Evolutionary conservation across 1,140 invertebrate genomes (phyloP), one percentile per base, ranked within the genome.

Genomic region (Diachasmimorpha longicaudata): DNA sequence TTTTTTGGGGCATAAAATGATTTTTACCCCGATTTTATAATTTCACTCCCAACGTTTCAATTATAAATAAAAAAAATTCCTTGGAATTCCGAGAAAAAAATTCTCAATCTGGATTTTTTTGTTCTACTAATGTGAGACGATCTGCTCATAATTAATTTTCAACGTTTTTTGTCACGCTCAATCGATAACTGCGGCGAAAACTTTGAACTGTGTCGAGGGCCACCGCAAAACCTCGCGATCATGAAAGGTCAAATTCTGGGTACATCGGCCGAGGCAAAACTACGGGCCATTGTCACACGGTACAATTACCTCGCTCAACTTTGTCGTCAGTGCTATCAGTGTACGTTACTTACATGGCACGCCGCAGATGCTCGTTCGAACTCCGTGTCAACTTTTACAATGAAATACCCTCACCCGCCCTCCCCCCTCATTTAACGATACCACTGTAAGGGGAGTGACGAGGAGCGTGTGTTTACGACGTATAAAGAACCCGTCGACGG

Each of bases 401-500:
- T 52, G 48, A 19, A n/a, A 52, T 52, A 16, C 23, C 23, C 23
- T 19, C 23, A n/a, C n/a, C n/a, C n/a, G n/a, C 58, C 19, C 58
- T 11, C 58, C 13, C 14, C 48, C 48, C 16, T 52, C n/a, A 16
- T n/a, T 52, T 52, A 9, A 52, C 16, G n/a, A 52, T 16, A 52
- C 48, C 14, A 13, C n/a, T 13, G 48, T n/a, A 3, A 19, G 58
- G 23, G 58, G 14, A 14, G 10, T 31, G 23, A 63, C 14, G 58
- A 63, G 58, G 6, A 31, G 58, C 58, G 58, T 10, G 58, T 63
- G 58, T 63, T 31, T 4, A 31, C 11, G 19, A 63, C 58, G 46
- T 80, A 80, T 79, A 80, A 80, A 80, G 74, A 72, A 80, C 70
- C 39, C 37, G 37, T 68, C 31, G 63, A 74, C 58, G 25, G 11